These are phyloP conservation scores for Pollenia angustigena DNA, from an alignment of 2,888 invertebrate species.

Conservation along the genomic window DNA sequence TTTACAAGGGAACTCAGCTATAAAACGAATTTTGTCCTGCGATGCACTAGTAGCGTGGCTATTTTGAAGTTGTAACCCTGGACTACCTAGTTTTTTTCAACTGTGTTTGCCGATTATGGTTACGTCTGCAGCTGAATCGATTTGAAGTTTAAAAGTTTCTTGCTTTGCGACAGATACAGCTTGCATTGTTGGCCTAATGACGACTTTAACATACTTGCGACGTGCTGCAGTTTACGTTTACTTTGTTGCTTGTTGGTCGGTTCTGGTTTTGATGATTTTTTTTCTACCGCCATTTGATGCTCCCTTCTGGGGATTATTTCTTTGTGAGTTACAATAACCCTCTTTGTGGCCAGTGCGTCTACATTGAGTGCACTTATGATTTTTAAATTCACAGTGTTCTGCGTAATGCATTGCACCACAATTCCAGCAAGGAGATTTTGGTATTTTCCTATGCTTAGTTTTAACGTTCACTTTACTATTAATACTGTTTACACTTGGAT, in stretches of 20 bases:
- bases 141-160: slow-evolving; percentile 9
- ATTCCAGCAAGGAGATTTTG: neutral
- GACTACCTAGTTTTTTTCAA: neutral
- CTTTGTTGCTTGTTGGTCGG: slow-evolving; percentile 5
- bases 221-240: slow-evolving; percentile 20
- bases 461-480: neutral
- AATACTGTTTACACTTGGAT: neutral
- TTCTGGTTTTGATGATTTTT: neutral
- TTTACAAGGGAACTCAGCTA: slow-evolving; percentile 9
- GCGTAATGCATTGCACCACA: slow-evolving; percentile 6
- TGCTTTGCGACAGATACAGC: neutral
- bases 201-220: slow-evolving; percentile 24
- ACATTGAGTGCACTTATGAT: neutral
- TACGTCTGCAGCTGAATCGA: slow-evolving; percentile 12
- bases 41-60: slow-evolving; percentile 3
- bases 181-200: slow-evolving; percentile 1
- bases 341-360: neutral
- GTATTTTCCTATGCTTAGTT: neutral
- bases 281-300: neutral
- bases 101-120: neutral
- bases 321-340: slow-evolving; percentile 12
- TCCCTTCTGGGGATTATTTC: neutral
- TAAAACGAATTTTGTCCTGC: slow-evolving; percentile 25
- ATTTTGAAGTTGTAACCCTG: neutral
- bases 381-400: slow-evolving; percentile 8